Evolutionary conservation across 1,140 invertebrate species (phyloP).

Genomic region (Hermetia illucens): DNA sequence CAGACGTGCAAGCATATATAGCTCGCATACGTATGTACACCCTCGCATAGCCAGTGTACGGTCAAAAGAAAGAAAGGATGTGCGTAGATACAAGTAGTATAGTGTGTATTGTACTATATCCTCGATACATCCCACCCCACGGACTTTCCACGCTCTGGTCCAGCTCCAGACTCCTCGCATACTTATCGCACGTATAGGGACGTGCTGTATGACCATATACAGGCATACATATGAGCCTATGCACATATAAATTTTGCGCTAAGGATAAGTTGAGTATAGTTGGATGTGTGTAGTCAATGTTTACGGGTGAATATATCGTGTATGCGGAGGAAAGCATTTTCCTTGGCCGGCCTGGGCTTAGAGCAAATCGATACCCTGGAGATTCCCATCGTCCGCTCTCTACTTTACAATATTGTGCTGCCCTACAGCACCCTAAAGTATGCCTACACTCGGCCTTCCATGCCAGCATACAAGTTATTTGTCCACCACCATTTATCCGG

Average conservation of each 20-base stretch:
- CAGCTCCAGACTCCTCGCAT: not conserved
- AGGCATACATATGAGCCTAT: too few species aligned
- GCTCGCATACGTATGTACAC: too few species aligned
- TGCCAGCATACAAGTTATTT: too few species aligned
- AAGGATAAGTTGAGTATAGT: not conserved
- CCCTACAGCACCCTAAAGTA: too few species aligned
- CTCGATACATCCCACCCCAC: too few species aligned
- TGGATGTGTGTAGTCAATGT: not conserved
- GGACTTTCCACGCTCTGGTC: not conserved
- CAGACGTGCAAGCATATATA: too few species aligned
- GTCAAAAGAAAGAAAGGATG: not conserved
- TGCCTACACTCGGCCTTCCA: too few species aligned
- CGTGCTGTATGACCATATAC: not conserved
- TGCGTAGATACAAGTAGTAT: not conserved
- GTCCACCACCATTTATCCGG: too few species aligned
- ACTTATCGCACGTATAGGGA: not conserved
- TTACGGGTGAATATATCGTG: not conserved
- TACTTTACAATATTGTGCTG: too few species aligned
- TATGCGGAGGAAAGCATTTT: not conserved
- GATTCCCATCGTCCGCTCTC: too few species aligned
- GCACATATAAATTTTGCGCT: not conserved
- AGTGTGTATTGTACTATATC: not conserved
- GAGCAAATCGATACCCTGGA: slow-evolving; percentile 4
- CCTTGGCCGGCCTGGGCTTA: too few species aligned
- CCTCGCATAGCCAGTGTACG: not conserved